Evolutionary conservation across 1,140 invertebrate species (phyloP), one percentile per base, ranked within the genome.

Genomic region (Phymorhynchus buccinoides): DNA sequence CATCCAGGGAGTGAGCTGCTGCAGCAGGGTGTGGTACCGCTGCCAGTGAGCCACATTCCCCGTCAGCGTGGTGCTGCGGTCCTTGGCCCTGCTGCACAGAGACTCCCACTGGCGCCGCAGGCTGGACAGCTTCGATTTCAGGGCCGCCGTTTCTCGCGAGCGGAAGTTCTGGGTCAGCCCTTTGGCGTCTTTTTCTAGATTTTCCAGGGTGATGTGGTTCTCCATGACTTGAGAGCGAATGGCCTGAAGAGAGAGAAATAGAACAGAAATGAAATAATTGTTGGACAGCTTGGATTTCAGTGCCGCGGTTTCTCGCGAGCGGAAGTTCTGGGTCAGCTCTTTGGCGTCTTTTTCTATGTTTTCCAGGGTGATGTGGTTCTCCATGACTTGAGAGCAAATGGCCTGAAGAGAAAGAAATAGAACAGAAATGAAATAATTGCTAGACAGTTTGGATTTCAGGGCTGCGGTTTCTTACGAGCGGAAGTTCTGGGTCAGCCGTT

Each of bases 1-100:
- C 83, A 98, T 95, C 96, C 97, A 98, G 3, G 97, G 97, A 91
- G 96, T 96, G 41, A 99, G 95, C 92, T 97, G 95, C 83, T 96
- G 95, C 37, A 97, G 94, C 48, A 95, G 95, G 68, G 95, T 94
- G 93, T 98, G 96, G 92, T 97, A 98, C 89, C 96, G 95, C 89
- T 97, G 95, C 96, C 97, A 98, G 75, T 96, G 96, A 37, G 95
- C 94, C 39, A 97, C 94, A 91, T 98, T 97, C 90, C 96, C 95
- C 84, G 95, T 94, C 3, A 97, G 95, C 1, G 95, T 94, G 88
- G 96, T 95, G 42, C 95, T 95, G 90, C 97, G 95, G 85, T 95
- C 95, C 89, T 96, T 95, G 62, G 92, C 91, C 14, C 89, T 84
- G 14, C 86, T 87, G 87, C 91, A 91, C 14, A 93, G 86, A 42